Percentiles rank a stretch among this genome's conserved stretches.
phyloP scores from a whole-genome alignment of 2,113 vertebrate species.

The Rhea pennata region DNA sequence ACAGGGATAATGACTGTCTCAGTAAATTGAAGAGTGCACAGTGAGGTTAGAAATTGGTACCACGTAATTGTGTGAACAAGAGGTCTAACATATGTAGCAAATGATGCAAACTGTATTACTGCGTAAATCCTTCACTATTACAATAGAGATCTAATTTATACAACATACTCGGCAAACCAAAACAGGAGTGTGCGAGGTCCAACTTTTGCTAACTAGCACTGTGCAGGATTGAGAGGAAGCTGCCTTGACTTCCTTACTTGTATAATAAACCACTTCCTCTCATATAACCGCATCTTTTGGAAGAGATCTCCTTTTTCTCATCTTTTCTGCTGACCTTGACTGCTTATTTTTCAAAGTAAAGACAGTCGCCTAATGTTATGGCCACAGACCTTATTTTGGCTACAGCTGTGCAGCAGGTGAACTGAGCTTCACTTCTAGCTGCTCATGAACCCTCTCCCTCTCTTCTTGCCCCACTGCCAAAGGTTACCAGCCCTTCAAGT shows the following conservation, averaged over 20 bases:
- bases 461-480: not conserved
- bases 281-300: not conserved
- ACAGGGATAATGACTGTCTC: not conserved
- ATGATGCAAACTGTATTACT: constrained; percentile 23
- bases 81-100: not conserved
- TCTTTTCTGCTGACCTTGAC: not conserved
- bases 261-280: not conserved
- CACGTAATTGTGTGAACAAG: not conserved
- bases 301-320: not conserved
- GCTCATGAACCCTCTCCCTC: not conserved
- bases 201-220: not conserved
- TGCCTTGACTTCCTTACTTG: not conserved
- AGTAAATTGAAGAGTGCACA: not conserved
- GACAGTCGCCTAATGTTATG: not conserved
- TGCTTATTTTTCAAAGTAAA: not conserved
- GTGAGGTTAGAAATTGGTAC: constrained; percentile 6
- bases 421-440: not conserved
- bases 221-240: not conserved
- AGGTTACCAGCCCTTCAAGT: not conserved
- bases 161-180: not conserved
- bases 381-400: not conserved
- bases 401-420: not conserved
- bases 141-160: not conserved
- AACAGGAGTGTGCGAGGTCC: not conserved
- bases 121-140: not conserved